Conservation (phyloP, 2,888 invertebrate genomes). For the Pristionchus exspectatus region DNA sequence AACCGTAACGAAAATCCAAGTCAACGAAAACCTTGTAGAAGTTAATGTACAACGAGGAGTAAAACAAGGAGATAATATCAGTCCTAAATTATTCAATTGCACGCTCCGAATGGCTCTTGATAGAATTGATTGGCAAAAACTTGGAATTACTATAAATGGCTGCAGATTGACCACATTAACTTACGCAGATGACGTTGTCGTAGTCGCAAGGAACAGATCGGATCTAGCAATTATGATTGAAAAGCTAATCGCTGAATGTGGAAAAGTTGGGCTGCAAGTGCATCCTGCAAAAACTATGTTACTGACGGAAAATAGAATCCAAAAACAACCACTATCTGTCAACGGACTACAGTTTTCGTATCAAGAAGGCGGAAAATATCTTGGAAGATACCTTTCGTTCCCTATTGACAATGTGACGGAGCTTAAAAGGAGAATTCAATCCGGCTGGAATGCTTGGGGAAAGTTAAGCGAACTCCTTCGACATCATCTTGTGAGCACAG, state of each 20-base stretch:
- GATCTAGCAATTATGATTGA: neutral
- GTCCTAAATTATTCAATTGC: conserved; percentile 6
- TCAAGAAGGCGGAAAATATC: neutral
- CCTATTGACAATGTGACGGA: neutral
- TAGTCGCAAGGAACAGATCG: neutral
- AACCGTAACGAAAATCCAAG: too few relatives aligned
- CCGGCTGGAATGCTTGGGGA: too few relatives aligned
- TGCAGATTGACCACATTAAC: neutral
- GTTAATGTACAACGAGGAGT: neutral
- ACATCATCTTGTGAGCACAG: neutral
- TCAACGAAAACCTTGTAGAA: too few relatives aligned
- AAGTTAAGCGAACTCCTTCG: neutral
- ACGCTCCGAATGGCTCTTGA: neutral
- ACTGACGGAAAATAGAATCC: neutral
- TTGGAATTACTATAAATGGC: neutral
- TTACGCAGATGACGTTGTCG: too few relatives aligned
- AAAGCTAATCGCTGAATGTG: neutral
- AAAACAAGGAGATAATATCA: conserved; percentile 9
- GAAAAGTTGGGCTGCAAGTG: neutral
- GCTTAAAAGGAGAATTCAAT: neutral
- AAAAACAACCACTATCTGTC: neutral
- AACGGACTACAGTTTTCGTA: neutral
- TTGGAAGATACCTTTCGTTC: neutral
- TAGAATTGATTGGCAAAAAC: neutral
- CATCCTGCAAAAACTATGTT: neutral